Percentiles rank a stretch among this genome's conserved stretches.
These are phyloP conservation scores for Porites lobata DNA, from an alignment of 92 coral and sea anemone species.

Conservation along the genomic window DNA sequence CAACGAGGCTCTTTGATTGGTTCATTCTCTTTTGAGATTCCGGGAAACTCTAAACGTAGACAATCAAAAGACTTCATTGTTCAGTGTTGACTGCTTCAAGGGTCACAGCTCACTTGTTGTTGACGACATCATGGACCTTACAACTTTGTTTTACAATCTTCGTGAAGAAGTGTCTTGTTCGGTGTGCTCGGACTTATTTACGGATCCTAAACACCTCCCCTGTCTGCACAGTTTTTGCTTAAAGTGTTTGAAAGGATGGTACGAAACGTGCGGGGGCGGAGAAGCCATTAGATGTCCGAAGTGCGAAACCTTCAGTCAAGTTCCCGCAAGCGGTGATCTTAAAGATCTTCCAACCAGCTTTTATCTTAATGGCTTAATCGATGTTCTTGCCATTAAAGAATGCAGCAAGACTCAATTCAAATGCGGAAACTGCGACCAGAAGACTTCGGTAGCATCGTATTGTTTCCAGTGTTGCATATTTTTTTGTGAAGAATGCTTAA, in stretches of 20 bases:
- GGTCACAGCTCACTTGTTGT: background rate
- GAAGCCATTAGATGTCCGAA: background rate
- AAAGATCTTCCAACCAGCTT: background rate
- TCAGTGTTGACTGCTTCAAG: no score
- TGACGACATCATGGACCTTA: background rate
- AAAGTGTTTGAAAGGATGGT: background rate
- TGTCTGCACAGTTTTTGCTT: background rate
- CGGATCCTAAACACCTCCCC: background rate
- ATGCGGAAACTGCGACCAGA: background rate
- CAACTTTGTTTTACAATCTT: background rate
- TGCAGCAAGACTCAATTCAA: background rate
- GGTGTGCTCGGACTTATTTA: background rate
- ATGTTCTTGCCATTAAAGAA: background rate
- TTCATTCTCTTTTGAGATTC: background rate
- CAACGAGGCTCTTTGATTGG: background rate
- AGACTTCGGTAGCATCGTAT: background rate
- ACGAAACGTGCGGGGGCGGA: background rate
- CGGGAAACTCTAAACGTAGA: background rate
- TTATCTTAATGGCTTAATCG: background rate
- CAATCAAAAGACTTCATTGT: background rate
- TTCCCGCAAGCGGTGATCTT: background rate
- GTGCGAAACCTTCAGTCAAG: background rate
- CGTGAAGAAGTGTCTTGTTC: background rate
- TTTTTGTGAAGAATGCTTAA: background rate
- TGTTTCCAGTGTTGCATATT: background rate